Conservation (phyloP, 23 tunicate species). For the Styela clava region DNA sequence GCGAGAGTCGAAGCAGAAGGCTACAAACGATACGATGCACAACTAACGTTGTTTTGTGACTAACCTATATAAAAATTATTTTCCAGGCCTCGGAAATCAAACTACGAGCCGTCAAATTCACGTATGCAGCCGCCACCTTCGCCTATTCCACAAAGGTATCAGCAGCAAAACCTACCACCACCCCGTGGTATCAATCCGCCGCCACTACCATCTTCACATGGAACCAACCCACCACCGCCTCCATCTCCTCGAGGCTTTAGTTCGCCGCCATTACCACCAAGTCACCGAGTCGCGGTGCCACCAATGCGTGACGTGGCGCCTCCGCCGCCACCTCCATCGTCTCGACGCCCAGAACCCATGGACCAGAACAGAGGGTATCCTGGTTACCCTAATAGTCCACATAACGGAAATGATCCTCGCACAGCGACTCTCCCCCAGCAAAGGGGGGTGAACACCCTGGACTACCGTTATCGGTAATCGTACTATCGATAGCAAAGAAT, state of each 20-base stretch:
- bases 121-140: background rate
- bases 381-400: too few species aligned
- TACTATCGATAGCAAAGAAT: too few species aligned
- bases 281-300: background rate
- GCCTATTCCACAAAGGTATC: background rate
- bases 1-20: too few species aligned
- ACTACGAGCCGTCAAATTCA: background rate
- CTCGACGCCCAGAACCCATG: background rate
- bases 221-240: background rate
- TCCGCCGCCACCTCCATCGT: background rate
- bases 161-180: background rate
- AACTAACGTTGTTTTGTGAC: too few species aligned
- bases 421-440: background rate
- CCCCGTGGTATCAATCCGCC: background rate
- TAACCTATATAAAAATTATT: too few species aligned
- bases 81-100: background rate
- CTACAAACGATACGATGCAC: too few species aligned
- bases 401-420: background rate
- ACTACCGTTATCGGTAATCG: background rate
- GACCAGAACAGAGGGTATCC: background rate
- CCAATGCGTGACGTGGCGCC: background rate
- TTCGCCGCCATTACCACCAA: background rate
- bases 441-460: background rate
- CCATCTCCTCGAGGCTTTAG: background rate
- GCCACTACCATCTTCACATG: background rate